Conservation (phyloP, 2,888 invertebrate genomes). For the Pinctada fucata region DNA sequence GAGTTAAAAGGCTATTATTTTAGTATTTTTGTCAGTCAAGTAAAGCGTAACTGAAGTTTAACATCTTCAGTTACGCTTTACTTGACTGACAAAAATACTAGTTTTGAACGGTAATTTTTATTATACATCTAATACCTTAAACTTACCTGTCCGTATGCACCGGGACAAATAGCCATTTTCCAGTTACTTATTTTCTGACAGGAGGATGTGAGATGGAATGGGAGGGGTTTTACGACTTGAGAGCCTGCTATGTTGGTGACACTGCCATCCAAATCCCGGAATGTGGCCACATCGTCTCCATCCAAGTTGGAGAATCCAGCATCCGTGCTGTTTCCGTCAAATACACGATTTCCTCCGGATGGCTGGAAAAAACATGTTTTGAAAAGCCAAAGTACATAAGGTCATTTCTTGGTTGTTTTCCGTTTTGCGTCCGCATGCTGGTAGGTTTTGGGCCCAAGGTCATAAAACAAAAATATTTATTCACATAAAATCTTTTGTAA, state of each 20-base stretch:
- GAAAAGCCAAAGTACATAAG: no score
- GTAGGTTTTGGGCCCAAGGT: background rate
- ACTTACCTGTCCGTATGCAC: slow-evolving; percentile 19
- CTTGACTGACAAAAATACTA: no score
- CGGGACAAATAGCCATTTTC: slow-evolving; percentile 29
- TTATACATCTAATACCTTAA: background rate
- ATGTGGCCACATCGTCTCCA: slow-evolving; percentile 22
- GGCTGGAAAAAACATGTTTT: slow-evolving; percentile 1
- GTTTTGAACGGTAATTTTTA: no score
- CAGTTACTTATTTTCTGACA: slow-evolving; percentile 16
- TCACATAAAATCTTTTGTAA: no score
- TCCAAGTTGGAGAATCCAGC: slow-evolving; percentile 16
- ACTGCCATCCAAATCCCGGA: slow-evolving; percentile 22
- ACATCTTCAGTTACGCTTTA: no score
- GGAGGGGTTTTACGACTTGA: slow-evolving; percentile 20
- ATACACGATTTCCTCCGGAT: slow-evolving; percentile 18
- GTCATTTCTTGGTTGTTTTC: no score
- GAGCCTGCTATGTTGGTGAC: background rate
- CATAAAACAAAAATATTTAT: no score
- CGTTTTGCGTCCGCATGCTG: background rate
- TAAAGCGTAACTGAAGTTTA: no score
- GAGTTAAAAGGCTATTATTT: no score
- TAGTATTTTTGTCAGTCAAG: no score
- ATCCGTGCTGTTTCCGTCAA: slow-evolving; percentile 21
- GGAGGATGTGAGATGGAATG: slow-evolving; percentile 23